Percentiles rank a stretch among this genome's conserved stretches.
These are phyloP conservation scores for Loris lydekkerianus DNA, from an alignment of 2,797 vertebrate species.

Conservation along the genomic window DNA sequence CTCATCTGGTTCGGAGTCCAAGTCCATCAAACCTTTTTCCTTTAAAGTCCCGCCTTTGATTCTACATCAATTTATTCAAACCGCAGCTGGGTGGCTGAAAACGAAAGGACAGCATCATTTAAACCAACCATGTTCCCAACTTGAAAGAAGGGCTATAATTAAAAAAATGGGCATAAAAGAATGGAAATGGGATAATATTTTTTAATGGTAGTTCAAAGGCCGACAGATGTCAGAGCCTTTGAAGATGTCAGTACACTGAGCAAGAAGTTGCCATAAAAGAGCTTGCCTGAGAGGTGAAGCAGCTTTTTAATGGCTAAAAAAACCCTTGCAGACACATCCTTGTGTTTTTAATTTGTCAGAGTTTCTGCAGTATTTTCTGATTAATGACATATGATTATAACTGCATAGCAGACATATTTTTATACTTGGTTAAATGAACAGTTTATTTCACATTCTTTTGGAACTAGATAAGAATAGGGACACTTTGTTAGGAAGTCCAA, in stretches of 20 bases:
- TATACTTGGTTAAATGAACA: constrained; percentile 89
- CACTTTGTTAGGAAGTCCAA: constrained; percentile 86
- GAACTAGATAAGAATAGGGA: constrained; percentile 88
- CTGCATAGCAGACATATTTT: constrained; percentile 91
- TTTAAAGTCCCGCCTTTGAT: constrained; percentile 99
- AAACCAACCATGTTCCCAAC: constrained; percentile 94
- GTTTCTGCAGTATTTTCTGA: constrained; percentile 92
- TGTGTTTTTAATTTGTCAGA: constrained; percentile 92
- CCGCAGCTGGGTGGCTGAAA: constrained; percentile 97
- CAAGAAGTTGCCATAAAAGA: constrained; percentile 91
- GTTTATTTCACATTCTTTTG: constrained; percentile 89
- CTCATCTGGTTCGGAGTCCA: constrained; percentile 99
- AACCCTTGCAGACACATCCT: constrained; percentile 91
- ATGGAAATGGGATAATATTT: constrained; percentile 96
- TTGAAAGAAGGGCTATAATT: constrained; percentile 96
- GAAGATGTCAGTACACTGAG: constrained; percentile 92
- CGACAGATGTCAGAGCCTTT: constrained; percentile 96
- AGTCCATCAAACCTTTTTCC: constrained; percentile 97
- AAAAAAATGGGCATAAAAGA: constrained; percentile 98
- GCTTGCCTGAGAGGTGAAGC: constrained; percentile 90
- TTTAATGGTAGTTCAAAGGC: constrained; percentile 96
- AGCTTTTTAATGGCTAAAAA: constrained; percentile 90
- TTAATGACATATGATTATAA: constrained; percentile 91
- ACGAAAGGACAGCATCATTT: constrained; percentile 94
- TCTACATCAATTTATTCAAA: constrained; percentile 97